Percentiles rank a stretch among this genome's conserved stretches.
phyloP scores from a whole-genome alignment of 1,140 invertebrate species.

The Camponotus vicinus region DNA sequence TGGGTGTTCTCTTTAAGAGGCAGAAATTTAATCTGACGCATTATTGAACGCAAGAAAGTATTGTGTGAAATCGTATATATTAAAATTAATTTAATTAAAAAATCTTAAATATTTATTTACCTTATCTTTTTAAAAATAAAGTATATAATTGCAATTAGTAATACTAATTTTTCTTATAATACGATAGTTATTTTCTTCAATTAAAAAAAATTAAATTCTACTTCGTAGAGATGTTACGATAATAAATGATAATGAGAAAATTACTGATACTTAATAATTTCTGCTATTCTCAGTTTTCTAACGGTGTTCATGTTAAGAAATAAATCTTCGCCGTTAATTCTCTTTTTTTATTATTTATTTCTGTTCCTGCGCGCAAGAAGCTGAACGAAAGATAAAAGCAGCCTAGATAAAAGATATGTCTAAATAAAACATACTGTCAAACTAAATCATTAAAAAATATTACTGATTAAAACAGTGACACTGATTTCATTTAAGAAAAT shows the following conservation, averaged over 20 bases:
- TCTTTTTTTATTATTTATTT: slow-evolving; percentile 28
- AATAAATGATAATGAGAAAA: not conserved
- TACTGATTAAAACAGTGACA: no score
- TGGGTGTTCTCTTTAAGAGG: slow-evolving; percentile 1
- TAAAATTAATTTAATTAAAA: not conserved
- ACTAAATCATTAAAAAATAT: no score
- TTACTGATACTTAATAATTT: not conserved
- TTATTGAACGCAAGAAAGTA: not conserved
- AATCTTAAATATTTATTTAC: not conserved
- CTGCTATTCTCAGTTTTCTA: not conserved
- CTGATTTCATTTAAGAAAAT: no score
- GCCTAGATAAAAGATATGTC: slow-evolving; percentile 48
- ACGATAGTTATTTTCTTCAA: not conserved
- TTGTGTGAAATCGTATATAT: not conserved
- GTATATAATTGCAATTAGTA: not conserved
- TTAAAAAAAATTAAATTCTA: not conserved
- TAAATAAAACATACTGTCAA: slow-evolving; percentile 57
- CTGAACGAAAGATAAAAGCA: slow-evolving; percentile 11
- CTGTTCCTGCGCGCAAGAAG: slow-evolving; percentile 3
- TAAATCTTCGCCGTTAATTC: not conserved
- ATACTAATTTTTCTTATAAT: no score
- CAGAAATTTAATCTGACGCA: slow-evolving; percentile 1
- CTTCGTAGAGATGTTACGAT: not conserved
- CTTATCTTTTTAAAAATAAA: not conserved
- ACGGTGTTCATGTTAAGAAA: not conserved